Evolutionary conservation across 2,888 invertebrate genomes (phyloP).

Genomic region (Cephus pygmeus): DNA sequence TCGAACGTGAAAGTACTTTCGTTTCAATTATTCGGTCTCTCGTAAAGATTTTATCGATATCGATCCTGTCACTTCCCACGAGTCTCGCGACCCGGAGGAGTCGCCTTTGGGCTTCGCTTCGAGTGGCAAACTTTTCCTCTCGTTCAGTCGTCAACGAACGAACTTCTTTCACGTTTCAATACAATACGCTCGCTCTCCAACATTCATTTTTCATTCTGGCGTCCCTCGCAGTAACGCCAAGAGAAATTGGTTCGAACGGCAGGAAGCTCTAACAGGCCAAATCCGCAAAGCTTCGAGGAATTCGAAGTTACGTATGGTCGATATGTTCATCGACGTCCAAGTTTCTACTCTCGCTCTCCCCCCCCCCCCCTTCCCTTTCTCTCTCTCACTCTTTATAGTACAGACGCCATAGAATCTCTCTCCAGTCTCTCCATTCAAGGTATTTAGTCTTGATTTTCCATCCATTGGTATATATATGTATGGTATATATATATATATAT

Average conservation of each 20-base stretch:
- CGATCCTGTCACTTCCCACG: not conserved
- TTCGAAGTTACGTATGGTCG: conserved; percentile 6
- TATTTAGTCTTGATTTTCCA: conserved; percentile 17
- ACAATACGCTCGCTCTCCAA: not conserved
- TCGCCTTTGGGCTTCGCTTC: not conserved
- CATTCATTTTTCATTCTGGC: conserved; percentile 3
- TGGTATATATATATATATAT: no score
- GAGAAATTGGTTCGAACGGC: conserved; percentile 6
- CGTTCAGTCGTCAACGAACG: not conserved
- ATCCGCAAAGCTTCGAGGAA: conserved; percentile 9
- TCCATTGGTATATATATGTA: no score
- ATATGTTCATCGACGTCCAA: conserved; percentile 7
- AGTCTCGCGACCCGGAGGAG: not conserved
- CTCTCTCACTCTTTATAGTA: not conserved
- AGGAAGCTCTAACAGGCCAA: conserved; percentile 1
- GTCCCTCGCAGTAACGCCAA: not conserved
- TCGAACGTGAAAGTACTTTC: conserved; percentile 1
- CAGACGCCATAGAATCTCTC: not conserved
- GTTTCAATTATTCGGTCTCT: conserved; percentile 2
- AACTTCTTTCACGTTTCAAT: not conserved
- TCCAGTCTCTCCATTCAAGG: not conserved
- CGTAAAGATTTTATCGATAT: not conserved
- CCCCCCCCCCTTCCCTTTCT: not conserved
- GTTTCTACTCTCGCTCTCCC: conserved; percentile 8
- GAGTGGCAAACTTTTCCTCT: not conserved